Evolutionary conservation across 2,113 vertebrate species (phyloP).

Genomic region (Lutjanus erythropterus): DNA sequence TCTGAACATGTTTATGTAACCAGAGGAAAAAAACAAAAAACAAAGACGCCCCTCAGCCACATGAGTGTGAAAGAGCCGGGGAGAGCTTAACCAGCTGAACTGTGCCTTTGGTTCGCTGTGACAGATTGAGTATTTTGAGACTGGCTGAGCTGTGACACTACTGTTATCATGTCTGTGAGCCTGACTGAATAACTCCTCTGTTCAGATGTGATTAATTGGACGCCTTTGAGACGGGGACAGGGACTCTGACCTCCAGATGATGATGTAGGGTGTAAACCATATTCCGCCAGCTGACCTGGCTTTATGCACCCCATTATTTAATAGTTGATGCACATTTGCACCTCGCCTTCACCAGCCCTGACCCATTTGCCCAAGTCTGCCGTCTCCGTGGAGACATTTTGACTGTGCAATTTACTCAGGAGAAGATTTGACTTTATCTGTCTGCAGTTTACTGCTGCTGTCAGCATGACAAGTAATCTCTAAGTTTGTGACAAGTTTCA

Average conservation of each 20-base stretch:
- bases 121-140: conserved; percentile 60
- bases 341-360: not conserved
- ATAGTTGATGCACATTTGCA: conserved; percentile 18
- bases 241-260: conserved; percentile 41
- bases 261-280: not conserved
- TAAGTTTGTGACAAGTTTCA: conserved; percentile 25
- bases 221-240: conserved; percentile 10
- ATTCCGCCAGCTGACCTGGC: conserved; percentile 4
- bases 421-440: not conserved
- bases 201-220: conserved; percentile 48
- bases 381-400: not conserved
- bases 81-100: conserved; percentile 40
- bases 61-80: not conserved
- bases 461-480: conserved; percentile 25
- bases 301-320: conserved; percentile 3
- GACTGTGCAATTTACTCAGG: not conserved
- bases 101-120: conserved; percentile 32
- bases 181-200: conserved; percentile 31
- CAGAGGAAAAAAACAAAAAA: conserved; percentile 24
- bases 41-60: not conserved
- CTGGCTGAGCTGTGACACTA: conserved; percentile 37
- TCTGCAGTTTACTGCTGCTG: not conserved
- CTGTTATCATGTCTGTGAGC: conserved; percentile 43
- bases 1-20: conserved; percentile 2
- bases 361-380: not conserved